phyloP scores from a whole-genome alignment of 64 coral and sea anemone species.

The Platygyra sinensis region DNA sequence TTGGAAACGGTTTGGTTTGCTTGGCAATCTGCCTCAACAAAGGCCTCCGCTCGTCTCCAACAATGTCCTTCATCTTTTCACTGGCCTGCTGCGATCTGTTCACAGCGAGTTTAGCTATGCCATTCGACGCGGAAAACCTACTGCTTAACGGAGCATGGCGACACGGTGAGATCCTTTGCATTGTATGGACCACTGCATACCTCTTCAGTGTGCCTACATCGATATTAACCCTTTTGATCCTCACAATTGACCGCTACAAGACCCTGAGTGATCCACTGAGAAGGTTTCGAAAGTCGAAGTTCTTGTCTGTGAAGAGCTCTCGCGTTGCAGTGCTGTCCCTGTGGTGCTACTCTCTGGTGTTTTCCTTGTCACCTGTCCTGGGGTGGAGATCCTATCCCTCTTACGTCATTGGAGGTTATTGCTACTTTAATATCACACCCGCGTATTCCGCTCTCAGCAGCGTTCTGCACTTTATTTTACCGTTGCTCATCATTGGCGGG shows the following conservation, averaged over 20 bases:
- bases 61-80: conserved; percentile 85
- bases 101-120: conserved; percentile 78
- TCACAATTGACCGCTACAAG: conserved; percentile 82
- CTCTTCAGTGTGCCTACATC: conserved; percentile 76
- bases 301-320: conserved; percentile 56
- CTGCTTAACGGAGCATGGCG: conserved; percentile 41
- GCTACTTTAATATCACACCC: conserved; percentile 64
- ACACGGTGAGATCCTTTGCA: conserved; percentile 55
- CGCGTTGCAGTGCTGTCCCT: conserved; percentile 57
- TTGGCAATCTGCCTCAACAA: conserved; percentile 64
- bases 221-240: conserved; percentile 72
- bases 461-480: conserved; percentile 85
- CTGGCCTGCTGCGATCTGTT: conserved; percentile 87
- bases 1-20: conserved; percentile 79
- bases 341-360: conserved; percentile 70
- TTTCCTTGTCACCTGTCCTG: conserved; percentile 78
- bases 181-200: conserved; percentile 82
- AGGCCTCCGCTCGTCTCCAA: conserved; percentile 61
- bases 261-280: conserved; percentile 77
- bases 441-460: conserved; percentile 74
- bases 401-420: conserved; percentile 13
- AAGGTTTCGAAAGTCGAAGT: conserved; percentile 57
- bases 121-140: conserved; percentile 71
- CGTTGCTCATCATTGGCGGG: conserved; percentile 63
- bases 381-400: conserved; percentile 56